A percentile compares a stretch with the other conserved stretches of the same genome.
Conservation (phyloP, 2,113 vertebrate species). For the Chaenocephalus aceratus region DNA sequence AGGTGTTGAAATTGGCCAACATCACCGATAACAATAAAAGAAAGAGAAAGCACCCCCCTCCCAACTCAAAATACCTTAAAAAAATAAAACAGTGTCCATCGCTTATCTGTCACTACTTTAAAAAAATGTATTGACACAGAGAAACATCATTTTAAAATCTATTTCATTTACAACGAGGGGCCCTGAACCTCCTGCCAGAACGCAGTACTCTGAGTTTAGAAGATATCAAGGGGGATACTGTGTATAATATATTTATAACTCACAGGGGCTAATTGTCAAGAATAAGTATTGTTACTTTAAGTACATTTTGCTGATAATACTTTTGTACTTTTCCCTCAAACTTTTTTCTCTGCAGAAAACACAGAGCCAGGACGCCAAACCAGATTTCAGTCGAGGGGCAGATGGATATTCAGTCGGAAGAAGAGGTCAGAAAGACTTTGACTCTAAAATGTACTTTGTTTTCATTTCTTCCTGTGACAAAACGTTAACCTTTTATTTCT, state of each 20-base stretch:
- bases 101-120: too few species aligned
- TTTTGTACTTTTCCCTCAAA: not conserved
- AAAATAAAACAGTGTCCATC: too few species aligned
- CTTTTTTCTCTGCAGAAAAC: slow-evolving; percentile 28
- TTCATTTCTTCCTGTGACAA: not conserved
- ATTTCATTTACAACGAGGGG: too few species aligned
- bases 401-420: not conserved
- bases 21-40: too few species aligned
- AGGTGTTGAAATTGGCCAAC: too few species aligned
- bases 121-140: too few species aligned
- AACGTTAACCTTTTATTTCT: not conserved
- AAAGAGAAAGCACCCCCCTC: too few species aligned
- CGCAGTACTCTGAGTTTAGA: too few species aligned
- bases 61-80: too few species aligned
- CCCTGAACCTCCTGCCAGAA: too few species aligned
- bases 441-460: not conserved
- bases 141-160: too few species aligned
- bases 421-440: slow-evolving; percentile 37
- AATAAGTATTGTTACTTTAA: not conserved
- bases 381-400: not conserved
- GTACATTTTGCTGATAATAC: not conserved
- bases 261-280: not conserved
- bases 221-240: not conserved
- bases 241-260: not conserved
- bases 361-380: not conserved